These are phyloP conservation scores for Linnaemya vulpina DNA, from an alignment of 2,888 invertebrate genomes.

Conservation along the genomic window DNA sequence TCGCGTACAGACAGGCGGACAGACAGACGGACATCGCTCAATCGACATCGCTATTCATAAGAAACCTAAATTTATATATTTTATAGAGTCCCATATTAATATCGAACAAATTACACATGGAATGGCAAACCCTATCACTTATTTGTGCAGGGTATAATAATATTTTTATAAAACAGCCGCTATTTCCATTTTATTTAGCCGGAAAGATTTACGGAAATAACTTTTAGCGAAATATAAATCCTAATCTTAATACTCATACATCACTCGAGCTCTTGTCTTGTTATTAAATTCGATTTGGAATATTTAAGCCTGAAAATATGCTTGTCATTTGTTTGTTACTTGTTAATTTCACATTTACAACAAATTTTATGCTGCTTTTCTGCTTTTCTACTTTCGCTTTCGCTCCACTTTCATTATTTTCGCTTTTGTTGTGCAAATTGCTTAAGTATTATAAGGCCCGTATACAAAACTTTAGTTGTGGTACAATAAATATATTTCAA, in stretches of 20 bases:
- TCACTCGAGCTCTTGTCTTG: constrained; percentile 27
- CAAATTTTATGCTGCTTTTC: constrained; percentile 11
- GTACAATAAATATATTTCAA: neutral
- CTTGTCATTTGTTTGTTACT: constrained; percentile 35
- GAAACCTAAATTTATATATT: too few relatives aligned
- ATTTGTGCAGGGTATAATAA: too few relatives aligned
- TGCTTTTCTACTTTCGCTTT: constrained; percentile 54
- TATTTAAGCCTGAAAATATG: constrained; percentile 26
- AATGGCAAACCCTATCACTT: too few relatives aligned
- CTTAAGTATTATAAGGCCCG: neutral
- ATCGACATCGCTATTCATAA: too few relatives aligned
- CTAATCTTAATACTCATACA: constrained; percentile 54
- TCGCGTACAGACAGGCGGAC: too few relatives aligned
- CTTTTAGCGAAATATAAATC: constrained; percentile 21
- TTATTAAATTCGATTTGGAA: too few relatives aligned
- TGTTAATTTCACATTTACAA: constrained; percentile 28
- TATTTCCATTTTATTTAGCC: constrained; percentile 1
- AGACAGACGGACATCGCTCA: too few relatives aligned
- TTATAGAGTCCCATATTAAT: too few relatives aligned
- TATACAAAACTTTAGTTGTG: constrained; percentile 4
- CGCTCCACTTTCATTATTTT: constrained; percentile 20
- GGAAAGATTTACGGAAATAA: constrained; percentile 38
- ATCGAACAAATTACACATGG: too few relatives aligned
- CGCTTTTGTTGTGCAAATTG: constrained; percentile 27
- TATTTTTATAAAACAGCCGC: too few relatives aligned